phyloP scores from a whole-genome alignment of 2,797 vertebrate genomes.

The Fratercula arctica region DNA sequence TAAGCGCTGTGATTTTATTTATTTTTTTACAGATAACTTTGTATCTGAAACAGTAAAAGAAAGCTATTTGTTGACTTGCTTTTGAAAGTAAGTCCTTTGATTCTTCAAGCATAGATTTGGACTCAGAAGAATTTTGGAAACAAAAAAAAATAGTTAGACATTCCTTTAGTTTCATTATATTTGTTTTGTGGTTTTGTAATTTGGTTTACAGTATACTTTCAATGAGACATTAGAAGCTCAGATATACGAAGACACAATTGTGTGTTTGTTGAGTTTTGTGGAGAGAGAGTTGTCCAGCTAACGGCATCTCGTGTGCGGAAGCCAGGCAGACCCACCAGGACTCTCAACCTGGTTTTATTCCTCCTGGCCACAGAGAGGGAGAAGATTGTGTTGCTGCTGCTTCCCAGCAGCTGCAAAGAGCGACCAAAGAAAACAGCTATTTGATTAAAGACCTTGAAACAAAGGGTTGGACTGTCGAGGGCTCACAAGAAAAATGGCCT shows the following conservation, averaged over 20 bases:
- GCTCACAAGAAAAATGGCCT: not conserved
- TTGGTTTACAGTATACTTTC: not conserved
- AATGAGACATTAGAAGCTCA: not conserved
- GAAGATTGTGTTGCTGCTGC: not conserved
- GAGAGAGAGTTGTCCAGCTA: not conserved
- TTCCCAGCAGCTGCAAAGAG: not conserved
- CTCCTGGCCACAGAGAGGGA: not conserved
- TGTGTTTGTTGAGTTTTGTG: not conserved
- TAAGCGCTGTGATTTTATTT: conserved; percentile 53
- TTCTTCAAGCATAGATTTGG: conserved; percentile 35
- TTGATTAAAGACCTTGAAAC: not conserved
- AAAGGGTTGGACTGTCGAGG: not conserved
- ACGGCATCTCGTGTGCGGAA: not conserved
- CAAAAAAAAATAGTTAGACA: not conserved
- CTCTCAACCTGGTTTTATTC: not conserved
- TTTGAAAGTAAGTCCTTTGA: conserved; percentile 53
- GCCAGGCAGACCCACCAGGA: not conserved
- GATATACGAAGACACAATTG: not conserved
- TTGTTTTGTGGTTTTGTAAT: not conserved
- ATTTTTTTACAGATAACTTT: conserved; percentile 49
- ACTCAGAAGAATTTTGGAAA: not conserved
- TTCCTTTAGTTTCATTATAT: not conserved
- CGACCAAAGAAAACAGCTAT: not conserved
- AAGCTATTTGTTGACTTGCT: conserved; percentile 57
- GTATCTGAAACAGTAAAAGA: conserved; percentile 45